Evolutionary conservation across 2,888 invertebrate species (phyloP), one percentile per base, ranked within the genome.

Genomic region (Pterostichus niger): DNA sequence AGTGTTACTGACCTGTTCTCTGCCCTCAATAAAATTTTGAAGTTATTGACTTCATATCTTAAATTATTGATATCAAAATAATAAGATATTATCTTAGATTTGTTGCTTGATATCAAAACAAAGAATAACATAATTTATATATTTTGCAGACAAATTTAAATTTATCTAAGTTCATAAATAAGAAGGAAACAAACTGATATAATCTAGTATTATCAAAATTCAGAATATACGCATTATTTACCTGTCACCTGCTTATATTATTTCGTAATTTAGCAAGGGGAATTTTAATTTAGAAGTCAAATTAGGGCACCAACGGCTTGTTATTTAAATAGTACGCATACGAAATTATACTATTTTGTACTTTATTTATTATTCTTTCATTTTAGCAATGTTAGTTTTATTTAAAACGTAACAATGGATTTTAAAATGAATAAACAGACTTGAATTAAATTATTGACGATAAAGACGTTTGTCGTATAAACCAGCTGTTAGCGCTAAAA

Each of bases 1-100:
- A 64, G 13, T 31, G 75, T 77, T 77, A 77, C 56, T 77, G 77
- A 77, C 77, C 40, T 68, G 68, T 44, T 56, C 77, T 77, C 15
- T 68, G 68, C 15, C 77, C 77, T 77, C 44, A 35, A 33, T 40
- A 40, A 31, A 11, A 15, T 5, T 33, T 40, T 40, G 2, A 40
- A 40, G 40, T 40, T 40, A 9, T 40, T 40, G 40, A 40, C 40
- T 40, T 40, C 5, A 40, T 7, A 40, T 24, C 24, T 24, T 24
- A 1, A 24, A 24, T 2, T 24, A 24, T 5, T 3, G 40, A 40
- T 40, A 40, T 40, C 5, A 40, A 40, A 5, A 24, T 24, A 9
- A 40, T 40, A 40, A 40, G 6, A 40, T 3, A 3, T 40, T 40
- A 40, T 40, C 40, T 40, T 40, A 40, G 40, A 40, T 40, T 40